Evolutionary conservation across 2,113 vertebrate genomes (phyloP).

Genomic region (Pogona vitticeps): DNA sequence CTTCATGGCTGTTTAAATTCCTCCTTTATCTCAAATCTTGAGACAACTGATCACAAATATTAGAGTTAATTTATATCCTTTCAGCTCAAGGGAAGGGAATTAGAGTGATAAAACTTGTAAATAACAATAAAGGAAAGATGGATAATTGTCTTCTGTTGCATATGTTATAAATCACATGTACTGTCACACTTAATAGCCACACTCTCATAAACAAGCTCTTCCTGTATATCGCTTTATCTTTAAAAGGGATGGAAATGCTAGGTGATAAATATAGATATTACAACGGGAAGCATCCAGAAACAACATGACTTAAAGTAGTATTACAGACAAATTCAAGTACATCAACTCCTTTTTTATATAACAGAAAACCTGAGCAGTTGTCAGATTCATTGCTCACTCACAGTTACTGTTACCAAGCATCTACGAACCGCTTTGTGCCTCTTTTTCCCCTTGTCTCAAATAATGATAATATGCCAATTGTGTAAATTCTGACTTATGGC

Average conservation of each 20-base stretch:
- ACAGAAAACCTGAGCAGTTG: background rate
- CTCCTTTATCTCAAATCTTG: slow-evolving; percentile 7
- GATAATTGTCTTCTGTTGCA: background rate
- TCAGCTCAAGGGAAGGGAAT: background rate
- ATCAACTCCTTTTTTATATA: background rate
- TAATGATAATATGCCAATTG: background rate
- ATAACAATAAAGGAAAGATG: background rate
- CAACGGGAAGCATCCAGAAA: background rate
- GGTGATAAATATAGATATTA: background rate
- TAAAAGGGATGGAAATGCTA: background rate
- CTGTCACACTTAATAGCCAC: background rate
- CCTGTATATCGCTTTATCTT: rapidly evolving
- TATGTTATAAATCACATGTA: rapidly evolving
- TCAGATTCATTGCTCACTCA: background rate
- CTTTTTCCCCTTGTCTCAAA: background rate
- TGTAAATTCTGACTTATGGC: no score
- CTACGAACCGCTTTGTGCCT: background rate
- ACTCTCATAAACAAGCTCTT: background rate
- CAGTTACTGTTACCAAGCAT: background rate
- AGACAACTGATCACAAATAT: background rate
- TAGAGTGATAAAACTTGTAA: slow-evolving; percentile 39
- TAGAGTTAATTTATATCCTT: background rate
- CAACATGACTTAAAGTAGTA: background rate
- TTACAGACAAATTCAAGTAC: background rate
- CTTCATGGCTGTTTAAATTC: background rate